Base-by-base conservation (phyloP, 2,888 invertebrate species). In the Eupithecia abbreviata region DNA sequence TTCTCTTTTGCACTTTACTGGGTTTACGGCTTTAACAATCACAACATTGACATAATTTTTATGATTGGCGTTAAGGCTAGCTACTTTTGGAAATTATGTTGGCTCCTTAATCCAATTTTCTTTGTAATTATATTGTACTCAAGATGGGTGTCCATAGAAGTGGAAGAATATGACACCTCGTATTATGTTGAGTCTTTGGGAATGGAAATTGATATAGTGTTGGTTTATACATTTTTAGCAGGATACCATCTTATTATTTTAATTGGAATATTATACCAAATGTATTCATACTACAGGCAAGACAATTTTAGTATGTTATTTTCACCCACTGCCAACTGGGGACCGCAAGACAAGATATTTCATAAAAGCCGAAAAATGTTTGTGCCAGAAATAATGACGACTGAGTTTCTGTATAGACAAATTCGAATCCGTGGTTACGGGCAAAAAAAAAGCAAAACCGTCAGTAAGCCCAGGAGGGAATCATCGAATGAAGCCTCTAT, bases 351-450 rank as follows among this genome's bases (percentile, higher is more conserved):
- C 78, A 83, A 80, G 12, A 83, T 91, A 79, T 86, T 95, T 73
- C 89, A 82, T 72, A 91, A 91, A 80, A 95, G 95, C 81, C 89
- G 95, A 81, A 90, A 89, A 82, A 93, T 95, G 93, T 95, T 95
- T 84, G 89, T 92, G 0, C 93, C 95, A 0, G 92, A 95, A 86
- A 92, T 94, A 82, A 95, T 95, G 95, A 95, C 95, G 0, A 89
- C 93, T 76, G 95, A 95, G 81, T 95, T 95, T 87, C 81, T 95
- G 67, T 95, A 95, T 77, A 86, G 95, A 73, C 95, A 95, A 89
- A 90, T 93, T 2, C 90, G 91, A 78, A 92, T 94, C 76, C 89
- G 89, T 58, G 92, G 92, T 82, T 84, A 82, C 49, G 88, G 85
- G 51, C 86, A 84, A 73, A 80, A 69, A 7, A 78, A 78, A 70